Evolutionary conservation across 2,888 invertebrate genomes (phyloP).

Genomic region (Drosophila trichaetosa): DNA sequence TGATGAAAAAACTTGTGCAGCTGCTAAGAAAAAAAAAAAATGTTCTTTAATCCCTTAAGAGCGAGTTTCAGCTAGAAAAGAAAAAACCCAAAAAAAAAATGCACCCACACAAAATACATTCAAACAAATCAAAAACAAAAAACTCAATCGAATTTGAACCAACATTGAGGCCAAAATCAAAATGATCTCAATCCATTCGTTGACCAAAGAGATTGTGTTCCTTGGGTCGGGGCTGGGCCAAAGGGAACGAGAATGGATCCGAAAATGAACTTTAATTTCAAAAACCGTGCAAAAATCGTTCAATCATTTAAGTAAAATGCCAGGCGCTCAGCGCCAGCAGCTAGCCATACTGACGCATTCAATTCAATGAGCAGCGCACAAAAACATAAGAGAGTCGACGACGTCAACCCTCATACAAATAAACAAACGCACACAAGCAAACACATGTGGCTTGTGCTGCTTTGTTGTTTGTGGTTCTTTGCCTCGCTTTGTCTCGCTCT

Average conservation of each 20-base stretch:
- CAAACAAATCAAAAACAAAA: neutral
- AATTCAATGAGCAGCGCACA: constrained; percentile 52
- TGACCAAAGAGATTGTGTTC: constrained; percentile 38
- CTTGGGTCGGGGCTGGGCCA: constrained; percentile 24
- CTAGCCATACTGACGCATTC: constrained; percentile 48
- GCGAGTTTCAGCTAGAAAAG: constrained; percentile 12
- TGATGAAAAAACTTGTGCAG: constrained; percentile 47
- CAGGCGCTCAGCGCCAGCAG: constrained; percentile 62
- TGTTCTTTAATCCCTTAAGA: constrained; percentile 26
- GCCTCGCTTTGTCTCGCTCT: constrained; percentile 42
- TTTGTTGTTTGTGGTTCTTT: constrained; percentile 50
- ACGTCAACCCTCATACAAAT: constrained; percentile 37
- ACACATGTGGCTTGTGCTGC: constrained; percentile 14
- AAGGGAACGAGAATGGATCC: constrained; percentile 58
- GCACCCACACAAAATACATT: neutral
- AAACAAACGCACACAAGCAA: neutral
- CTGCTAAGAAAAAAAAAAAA: constrained; percentile 36
- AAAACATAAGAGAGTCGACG: constrained; percentile 53
- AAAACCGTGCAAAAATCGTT: constrained; percentile 82
- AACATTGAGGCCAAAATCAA: neutral
- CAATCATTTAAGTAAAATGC: constrained; percentile 77
- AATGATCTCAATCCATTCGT: constrained; percentile 13
- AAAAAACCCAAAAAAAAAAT: neutral
- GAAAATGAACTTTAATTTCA: constrained; percentile 68
- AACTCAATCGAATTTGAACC: neutral